phyloP scores from a whole-genome alignment of 2,888 invertebrate genomes.

The Caenorhabditis sp. region DNA sequence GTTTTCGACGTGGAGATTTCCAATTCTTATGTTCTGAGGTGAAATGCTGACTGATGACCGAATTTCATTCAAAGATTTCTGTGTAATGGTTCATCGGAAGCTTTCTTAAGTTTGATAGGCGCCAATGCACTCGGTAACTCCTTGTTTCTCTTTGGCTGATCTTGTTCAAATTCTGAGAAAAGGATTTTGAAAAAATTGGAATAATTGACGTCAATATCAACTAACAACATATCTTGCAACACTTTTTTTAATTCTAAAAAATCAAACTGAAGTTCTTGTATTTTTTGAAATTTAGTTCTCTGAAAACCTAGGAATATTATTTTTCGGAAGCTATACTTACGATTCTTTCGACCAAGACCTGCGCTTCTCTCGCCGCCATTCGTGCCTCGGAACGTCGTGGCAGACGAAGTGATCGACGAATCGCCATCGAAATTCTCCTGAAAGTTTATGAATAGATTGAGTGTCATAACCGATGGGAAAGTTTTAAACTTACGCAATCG shows the following conservation, averaged over 20 bases:
- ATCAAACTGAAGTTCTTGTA: no score
- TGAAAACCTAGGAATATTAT: neutral
- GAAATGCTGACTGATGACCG: neutral
- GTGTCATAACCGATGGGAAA: neutral
- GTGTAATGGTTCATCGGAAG: slow-evolving; percentile 1
- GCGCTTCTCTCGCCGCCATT: slow-evolving; percentile 34
- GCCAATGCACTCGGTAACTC: neutral
- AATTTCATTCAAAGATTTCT: neutral
- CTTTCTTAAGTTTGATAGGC: neutral
- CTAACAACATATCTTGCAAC: no score
- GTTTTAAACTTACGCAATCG: slow-evolving; percentile 49
- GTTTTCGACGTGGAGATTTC: slow-evolving; percentile 13
- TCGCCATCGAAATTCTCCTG: slow-evolving; percentile 74
- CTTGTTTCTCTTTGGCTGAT: no score
- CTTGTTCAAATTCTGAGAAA: no score
- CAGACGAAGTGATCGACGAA: slow-evolving; percentile 75
- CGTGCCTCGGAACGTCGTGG: slow-evolving; percentile 56
- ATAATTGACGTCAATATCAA: no score
- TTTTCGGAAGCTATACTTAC: slow-evolving; percentile 2
- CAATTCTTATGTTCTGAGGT: neutral
- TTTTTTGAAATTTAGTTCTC: no score
- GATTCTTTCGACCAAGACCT: neutral
- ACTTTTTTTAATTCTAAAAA: no score
- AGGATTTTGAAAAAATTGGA: no score
- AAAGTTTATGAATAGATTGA: slow-evolving; percentile 8